Conservation (phyloP, 2,888 invertebrate species). For the Melinopterus prodromus region DNA sequence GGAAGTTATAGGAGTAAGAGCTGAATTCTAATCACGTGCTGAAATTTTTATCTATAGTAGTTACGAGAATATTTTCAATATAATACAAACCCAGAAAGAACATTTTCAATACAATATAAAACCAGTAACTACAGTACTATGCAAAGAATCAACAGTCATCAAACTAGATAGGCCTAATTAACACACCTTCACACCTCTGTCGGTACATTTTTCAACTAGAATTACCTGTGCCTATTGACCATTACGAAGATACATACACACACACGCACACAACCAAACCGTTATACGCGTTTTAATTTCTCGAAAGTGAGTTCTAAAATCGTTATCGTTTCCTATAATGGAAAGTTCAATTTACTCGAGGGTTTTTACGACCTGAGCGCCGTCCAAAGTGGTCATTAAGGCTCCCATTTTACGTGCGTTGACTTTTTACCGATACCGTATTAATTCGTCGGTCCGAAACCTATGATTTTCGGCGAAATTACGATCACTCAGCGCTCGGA, state of each 20-base stretch:
- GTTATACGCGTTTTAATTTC: not conserved
- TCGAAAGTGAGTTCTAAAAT: not conserved
- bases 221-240: not conserved
- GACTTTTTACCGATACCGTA: slow-evolving; percentile 4
- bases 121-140: too few relatives aligned
- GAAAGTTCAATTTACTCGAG: not conserved
- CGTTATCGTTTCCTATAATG: not conserved
- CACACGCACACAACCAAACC: not conserved
- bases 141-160: not conserved
- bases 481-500: not conserved
- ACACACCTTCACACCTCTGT: not conserved
- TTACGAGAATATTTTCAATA: too few relatives aligned
- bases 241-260: not conserved
- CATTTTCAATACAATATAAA: too few relatives aligned
- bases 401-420: not conserved
- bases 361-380: not conserved
- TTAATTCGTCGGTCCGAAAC: not conserved
- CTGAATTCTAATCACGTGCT: not conserved
- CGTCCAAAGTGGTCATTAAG: not conserved
- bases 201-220: not conserved
- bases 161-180: not conserved
- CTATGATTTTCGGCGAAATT: not conserved
- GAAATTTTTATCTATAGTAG: too few relatives aligned
- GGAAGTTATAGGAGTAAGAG: not conserved
- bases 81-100: too few relatives aligned